A percentile compares a stretch with the other conserved stretches of the same genome.
These are phyloP conservation scores for Anthophora plumipes DNA, from an alignment of 2,888 invertebrate genomes.

Conservation along the genomic window DNA sequence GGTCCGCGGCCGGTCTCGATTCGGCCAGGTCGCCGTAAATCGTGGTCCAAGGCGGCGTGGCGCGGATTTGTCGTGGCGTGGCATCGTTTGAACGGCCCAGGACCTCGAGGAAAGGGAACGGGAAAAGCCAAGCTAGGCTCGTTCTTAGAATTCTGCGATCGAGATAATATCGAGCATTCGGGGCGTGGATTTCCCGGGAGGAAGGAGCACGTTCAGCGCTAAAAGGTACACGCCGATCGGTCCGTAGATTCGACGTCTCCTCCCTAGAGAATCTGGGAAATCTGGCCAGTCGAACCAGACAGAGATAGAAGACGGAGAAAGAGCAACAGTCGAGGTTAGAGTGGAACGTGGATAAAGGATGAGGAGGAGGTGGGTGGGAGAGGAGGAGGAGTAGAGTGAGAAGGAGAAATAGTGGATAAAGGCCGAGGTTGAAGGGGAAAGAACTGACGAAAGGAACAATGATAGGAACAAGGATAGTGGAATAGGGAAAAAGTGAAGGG, in stretches of 20 bases:
- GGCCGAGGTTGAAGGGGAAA: neutral
- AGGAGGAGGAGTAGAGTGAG: neutral
- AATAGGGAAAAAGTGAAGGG: slow-evolving; percentile 11
- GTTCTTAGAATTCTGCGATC: slow-evolving; percentile 64
- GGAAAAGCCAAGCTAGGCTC: slow-evolving; percentile 47
- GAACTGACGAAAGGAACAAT: slow-evolving; percentile 9
- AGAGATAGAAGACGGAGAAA: slow-evolving; percentile 14
- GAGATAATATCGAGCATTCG: slow-evolving; percentile 73
- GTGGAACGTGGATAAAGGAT: neutral
- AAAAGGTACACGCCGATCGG: slow-evolving; percentile 75
- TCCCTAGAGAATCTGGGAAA: slow-evolving; percentile 65
- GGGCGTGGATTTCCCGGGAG: slow-evolving; percentile 74
- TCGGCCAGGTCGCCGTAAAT: slow-evolving; percentile 41
- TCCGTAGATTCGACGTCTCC: slow-evolving; percentile 70
- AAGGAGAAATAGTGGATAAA: slow-evolving; percentile 6
- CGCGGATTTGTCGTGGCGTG: slow-evolving; percentile 24
- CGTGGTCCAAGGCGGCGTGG: slow-evolving; percentile 21
- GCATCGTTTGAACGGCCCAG: slow-evolving; percentile 10
- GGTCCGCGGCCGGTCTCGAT: slow-evolving; percentile 18
- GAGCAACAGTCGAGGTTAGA: slow-evolving; percentile 17
- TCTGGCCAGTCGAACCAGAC: slow-evolving; percentile 47
- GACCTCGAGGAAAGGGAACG: slow-evolving; percentile 21
- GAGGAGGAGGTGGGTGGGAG: too few relatives aligned
- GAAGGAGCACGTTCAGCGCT: slow-evolving; percentile 67
- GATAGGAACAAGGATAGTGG: neutral